Evolutionary conservation across 2,888 invertebrate genomes (phyloP), one percentile per base, ranked within the genome.

Genomic region (Leptinotarsa peninsularis): DNA sequence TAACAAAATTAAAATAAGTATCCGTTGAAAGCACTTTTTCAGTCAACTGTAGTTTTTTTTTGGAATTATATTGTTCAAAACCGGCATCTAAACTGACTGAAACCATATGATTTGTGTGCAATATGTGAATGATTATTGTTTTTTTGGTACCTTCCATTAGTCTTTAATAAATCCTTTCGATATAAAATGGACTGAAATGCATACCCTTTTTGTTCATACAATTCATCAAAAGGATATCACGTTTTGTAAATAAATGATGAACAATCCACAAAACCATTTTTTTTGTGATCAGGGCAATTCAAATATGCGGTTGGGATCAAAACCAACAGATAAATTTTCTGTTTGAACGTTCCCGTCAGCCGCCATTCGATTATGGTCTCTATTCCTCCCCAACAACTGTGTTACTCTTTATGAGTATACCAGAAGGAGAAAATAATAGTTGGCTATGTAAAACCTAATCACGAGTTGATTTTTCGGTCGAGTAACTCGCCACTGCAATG

Each of bases 381-480:
- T 69, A 69, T 69, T 69, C 43, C 13, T 54, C 33, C 43, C n/a
- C 63, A 70, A 49, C 70, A 58, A 58, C 58, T 58, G 23, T 60
- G 49, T 58, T 67, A 67, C 56, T 49, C 49, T 33, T 33, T 17
- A n/a, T 63, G 33, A 68, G 21, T 27, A 54, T 54, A 50, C 27
- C 56, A 73, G 67, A 67, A 71, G 68, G 56, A 60, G 72, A 49
- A 68, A 72, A 71, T 70, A 60, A 58, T 67, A 71, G 58, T 68
- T 49, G 66, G 54, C 63, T 50, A 66, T 66, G 69, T 68, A 69
- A 60, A 66, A 74, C 67, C 50, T n/a, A 66, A 60, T 63, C 77
- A 72, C 74, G 76, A 74, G 78, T 78, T 72, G 74, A 76, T 72
- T 78, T 78, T 72, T 67, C 76, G 73, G 72, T 79, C 72, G 72